Conservation (phyloP, 2,888 invertebrate genomes). For the Phoenoteleia sp. region DNA sequence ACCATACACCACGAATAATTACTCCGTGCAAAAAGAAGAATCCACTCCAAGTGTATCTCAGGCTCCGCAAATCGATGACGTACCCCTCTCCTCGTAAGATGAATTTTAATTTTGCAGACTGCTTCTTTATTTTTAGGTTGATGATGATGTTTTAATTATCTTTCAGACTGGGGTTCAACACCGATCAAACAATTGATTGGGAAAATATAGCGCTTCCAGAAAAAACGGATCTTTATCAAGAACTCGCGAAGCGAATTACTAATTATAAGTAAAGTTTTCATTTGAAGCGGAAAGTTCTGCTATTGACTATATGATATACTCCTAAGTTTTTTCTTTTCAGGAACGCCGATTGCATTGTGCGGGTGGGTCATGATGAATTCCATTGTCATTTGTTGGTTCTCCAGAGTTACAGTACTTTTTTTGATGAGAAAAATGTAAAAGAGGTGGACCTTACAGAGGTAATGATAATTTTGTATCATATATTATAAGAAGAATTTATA, state of each 20-base stretch:
- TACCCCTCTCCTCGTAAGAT: conserved; percentile 83
- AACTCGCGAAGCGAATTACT: conserved; percentile 89
- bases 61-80: conserved; percentile 76
- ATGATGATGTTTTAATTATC: conserved; percentile 26
- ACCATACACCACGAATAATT: conserved; percentile 75
- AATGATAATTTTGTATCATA: too few species aligned
- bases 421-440: conserved; percentile 87
- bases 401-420: conserved; percentile 90
- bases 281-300: neutral
- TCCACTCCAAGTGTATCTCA: conserved; percentile 67
- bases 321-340: conserved; percentile 85
- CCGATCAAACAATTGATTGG: conserved; percentile 89
- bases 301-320: neutral
- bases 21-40: conserved; percentile 77
- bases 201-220: conserved; percentile 89
- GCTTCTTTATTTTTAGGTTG: neutral
- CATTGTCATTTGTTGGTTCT: conserved; percentile 91
- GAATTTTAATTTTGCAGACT: conserved; percentile 13
- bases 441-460: conserved; percentile 83
- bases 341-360: conserved; percentile 90
- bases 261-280: conserved; percentile 89
- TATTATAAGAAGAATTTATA: too few species aligned
- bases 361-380: conserved; percentile 90
- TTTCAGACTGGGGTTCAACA: conserved; percentile 88
- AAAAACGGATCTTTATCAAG: conserved; percentile 90